These are phyloP conservation scores for Microtus pennsylvanicus DNA, from an alignment of 2,113 vertebrate genomes.

Conservation along the genomic window DNA sequence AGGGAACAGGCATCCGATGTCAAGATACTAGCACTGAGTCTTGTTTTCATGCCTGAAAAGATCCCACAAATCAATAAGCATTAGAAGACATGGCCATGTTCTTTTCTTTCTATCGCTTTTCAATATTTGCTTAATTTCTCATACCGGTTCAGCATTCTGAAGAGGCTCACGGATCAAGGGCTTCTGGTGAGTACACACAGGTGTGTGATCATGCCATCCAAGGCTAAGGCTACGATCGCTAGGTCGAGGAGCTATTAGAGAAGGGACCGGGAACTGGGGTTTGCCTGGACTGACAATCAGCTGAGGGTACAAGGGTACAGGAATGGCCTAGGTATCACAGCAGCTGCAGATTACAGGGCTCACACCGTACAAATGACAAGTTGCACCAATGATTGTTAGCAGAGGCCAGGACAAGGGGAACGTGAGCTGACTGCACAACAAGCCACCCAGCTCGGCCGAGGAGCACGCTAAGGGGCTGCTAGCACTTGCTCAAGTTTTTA, in stretches of 20 bases:
- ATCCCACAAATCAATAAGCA: conserved; percentile 66
- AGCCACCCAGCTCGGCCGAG: no score
- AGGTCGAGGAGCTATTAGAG: neutral
- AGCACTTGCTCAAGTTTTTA: neutral
- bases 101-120: conserved; percentile 65
- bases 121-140: conserved; percentile 67
- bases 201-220: neutral
- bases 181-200: neutral
- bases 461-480: neutral
- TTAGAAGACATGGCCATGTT: conserved; percentile 52
- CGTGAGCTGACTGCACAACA: accelerated
- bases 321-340: neutral
- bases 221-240: accelerated
- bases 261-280: neutral
- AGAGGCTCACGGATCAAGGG: neutral
- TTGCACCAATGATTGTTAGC: neutral
- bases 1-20: conserved; percentile 37
- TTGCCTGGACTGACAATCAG: neutral
- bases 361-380: neutral
- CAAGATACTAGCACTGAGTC: conserved; percentile 52
- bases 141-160: neutral
- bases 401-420: neutral
- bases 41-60: conserved; percentile 62
- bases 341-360: neutral
- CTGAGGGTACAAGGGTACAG: neutral